Base-by-base conservation (phyloP, 2,113 vertebrate genomes). In the Opisthocomus hoazin region DNA sequence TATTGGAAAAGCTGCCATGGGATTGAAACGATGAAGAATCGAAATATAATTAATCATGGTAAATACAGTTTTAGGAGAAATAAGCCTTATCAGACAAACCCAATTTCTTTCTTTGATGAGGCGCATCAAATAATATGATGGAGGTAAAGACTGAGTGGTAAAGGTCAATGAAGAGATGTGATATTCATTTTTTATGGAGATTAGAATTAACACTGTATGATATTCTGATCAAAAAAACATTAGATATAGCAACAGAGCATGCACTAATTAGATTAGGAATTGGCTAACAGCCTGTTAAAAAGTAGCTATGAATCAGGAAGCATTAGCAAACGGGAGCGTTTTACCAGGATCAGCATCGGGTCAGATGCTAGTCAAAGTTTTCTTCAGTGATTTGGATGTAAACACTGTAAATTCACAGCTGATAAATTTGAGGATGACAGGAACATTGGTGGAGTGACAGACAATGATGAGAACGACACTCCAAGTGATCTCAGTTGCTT, bases 71-170 rank as follows among this genome's bases (percentile, higher is more conserved):
- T 96, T 89, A 93, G 74, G 74, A 92, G 91, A 94, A 96, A 87
- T 96, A 94, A 94, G 74, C 84, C 93, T 94, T 91, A 95, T 85
- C 89, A 96, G 91, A 85, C 88, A 94, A 91, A 96, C 1, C 7
- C 75, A 95, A 95, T 96, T 97, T 93, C 95, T 95, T 89, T 95
- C 96, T 94, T 96, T 96, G 91, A 96, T 96, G 94, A 97, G 94
- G 93, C 61, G 20, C 77, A 65, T 89, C 94, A 95, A 94, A 93
- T 96, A 91, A 85, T 94, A 89, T 89, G 96, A 95, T 84, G 91
- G 90, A 91, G 89, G 94, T 95, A 97, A 94, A 95, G 77, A 92
- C 89, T 93, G 80, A 92, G 87, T 91, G 88, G 87, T 95, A 96
- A 96, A 92, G 90, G 95, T 94, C 96, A 96, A 84, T 93, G 94